These are phyloP conservation scores for Melanerpes formicivorus DNA, from an alignment of 2,113 vertebrate genomes.

Conservation along the genomic window DNA sequence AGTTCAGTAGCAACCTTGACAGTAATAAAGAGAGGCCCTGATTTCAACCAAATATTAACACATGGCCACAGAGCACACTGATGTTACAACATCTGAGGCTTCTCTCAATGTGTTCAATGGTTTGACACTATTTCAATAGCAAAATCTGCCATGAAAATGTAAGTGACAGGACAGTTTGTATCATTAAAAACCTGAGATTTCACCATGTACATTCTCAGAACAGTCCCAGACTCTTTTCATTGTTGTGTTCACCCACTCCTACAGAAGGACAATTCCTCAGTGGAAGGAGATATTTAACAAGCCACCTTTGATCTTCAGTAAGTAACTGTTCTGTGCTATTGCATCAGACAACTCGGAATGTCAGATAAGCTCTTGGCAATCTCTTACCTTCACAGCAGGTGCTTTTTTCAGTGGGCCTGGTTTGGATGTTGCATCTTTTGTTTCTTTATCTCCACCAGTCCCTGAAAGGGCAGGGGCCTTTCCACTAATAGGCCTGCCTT, in stretches of 20 bases:
- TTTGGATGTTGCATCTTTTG: conserved; percentile 78
- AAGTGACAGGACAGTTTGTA: neutral
- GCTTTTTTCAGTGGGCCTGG: conserved; percentile 84
- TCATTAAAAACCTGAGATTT: neutral
- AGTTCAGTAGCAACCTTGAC: neutral
- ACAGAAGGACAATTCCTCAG: neutral
- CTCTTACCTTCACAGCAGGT: conserved; percentile 81
- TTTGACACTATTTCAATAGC: neutral
- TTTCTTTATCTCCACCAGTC: conserved; percentile 77
- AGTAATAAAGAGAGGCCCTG: neutral
- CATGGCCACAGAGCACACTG: neutral
- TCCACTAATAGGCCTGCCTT: conserved; percentile 76
- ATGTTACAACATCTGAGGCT: neutral
- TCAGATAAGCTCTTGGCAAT: neutral
- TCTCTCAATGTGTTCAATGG: neutral
- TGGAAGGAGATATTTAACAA: neutral
- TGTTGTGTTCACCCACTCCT: neutral
- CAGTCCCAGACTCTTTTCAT: neutral
- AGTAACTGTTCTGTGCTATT: neutral
- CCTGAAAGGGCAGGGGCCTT: conserved; percentile 75
- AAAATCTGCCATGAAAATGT: neutral
- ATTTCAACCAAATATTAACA: neutral
- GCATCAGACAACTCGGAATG: neutral
- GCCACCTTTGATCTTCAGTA: neutral
- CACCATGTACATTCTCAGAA: neutral